A percentile compares a stretch with the other conserved stretches of the same genome.
Conservation (phyloP, 2,797 vertebrate species). For the Onychomys leucogaster region DNA sequence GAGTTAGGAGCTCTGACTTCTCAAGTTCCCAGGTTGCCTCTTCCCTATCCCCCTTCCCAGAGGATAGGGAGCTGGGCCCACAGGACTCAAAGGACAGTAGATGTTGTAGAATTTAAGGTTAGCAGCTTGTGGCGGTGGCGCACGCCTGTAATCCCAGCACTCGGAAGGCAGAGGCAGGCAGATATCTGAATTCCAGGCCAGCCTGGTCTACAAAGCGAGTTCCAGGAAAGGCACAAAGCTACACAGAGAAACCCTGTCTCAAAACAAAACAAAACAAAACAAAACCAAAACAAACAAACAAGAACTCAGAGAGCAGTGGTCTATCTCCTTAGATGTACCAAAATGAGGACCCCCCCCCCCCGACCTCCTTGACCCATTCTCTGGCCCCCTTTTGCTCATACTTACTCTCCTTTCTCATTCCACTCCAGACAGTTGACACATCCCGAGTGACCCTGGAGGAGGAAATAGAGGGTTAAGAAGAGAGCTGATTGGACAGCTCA, state of each 20-base stretch:
- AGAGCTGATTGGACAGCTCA: constrained; percentile 70
- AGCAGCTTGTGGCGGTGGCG: not conserved
- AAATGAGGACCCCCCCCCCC: not conserved
- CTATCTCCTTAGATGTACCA: not conserved
- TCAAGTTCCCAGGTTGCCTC: not conserved
- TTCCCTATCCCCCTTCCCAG: constrained; percentile 4
- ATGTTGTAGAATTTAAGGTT: constrained; percentile 40
- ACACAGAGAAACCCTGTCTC: too few species aligned
- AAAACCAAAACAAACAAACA: too few species aligned
- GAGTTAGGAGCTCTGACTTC: constrained; percentile 59
- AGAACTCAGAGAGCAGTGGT: not conserved
- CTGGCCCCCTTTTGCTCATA: constrained; percentile 71
- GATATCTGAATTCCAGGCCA: too few species aligned
- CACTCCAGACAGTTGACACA: constrained; percentile 99
- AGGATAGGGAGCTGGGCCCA: constrained; percentile 24
- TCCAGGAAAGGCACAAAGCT: too few species aligned
- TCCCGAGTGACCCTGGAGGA: constrained; percentile 96
- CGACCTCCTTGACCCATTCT: not conserved
- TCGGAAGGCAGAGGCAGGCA: too few species aligned
- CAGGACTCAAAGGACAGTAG: constrained; percentile 15
- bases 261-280: too few species aligned
- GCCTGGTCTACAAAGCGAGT: too few species aligned
- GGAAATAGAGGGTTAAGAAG: constrained; percentile 58
- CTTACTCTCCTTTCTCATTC: constrained; percentile 99
- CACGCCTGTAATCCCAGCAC: too few species aligned